These are phyloP conservation scores for Zygaena filipendulae DNA, from an alignment of 2,888 invertebrate genomes.

Conservation along the genomic window DNA sequence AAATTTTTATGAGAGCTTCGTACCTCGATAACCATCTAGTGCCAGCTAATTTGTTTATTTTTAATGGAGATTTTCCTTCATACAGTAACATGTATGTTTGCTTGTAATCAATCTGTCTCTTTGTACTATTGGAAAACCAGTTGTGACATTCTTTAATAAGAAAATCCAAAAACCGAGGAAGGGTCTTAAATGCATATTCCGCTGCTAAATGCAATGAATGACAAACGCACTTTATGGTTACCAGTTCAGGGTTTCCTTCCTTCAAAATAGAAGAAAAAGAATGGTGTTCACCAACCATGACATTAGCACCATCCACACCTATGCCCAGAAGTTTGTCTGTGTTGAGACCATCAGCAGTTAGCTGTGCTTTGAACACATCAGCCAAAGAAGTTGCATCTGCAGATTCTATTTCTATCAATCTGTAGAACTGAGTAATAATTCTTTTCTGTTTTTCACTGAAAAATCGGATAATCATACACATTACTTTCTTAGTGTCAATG, in stretches of 20 bases:
- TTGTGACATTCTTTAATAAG: conserved; percentile 19
- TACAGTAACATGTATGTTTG: conserved; percentile 18
- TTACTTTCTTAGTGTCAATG: no score
- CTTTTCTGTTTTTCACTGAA: conserved; percentile 2
- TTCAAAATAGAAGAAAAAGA: not conserved
- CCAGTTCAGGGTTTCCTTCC: not conserved
- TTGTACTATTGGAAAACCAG: conserved; percentile 21
- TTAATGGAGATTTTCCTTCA: conserved; percentile 13
- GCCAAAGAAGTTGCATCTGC: conserved; percentile 2
- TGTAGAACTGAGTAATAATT: conserved; percentile 4
- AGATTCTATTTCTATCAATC: conserved; percentile 2
- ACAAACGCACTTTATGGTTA: no score
- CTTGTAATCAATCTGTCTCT: conserved; percentile 17
- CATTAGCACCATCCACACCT: no score
- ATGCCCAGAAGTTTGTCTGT: conserved; percentile 3
- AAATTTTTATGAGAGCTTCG: conserved; percentile 17
- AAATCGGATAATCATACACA: conserved; percentile 1
- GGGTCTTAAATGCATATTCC: conserved; percentile 1
- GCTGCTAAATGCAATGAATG: no score
- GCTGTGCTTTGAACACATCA: conserved; percentile 3
- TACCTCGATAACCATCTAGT: conserved; percentile 18
- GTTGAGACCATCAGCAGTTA: conserved; percentile 2
- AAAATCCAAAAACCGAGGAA: conserved; percentile 12
- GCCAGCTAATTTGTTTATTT: conserved; percentile 17
- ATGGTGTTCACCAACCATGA: conserved; percentile 1